Evolutionary conservation across 2,888 invertebrate species (phyloP).

Genomic region (Leucoma salicis): DNA sequence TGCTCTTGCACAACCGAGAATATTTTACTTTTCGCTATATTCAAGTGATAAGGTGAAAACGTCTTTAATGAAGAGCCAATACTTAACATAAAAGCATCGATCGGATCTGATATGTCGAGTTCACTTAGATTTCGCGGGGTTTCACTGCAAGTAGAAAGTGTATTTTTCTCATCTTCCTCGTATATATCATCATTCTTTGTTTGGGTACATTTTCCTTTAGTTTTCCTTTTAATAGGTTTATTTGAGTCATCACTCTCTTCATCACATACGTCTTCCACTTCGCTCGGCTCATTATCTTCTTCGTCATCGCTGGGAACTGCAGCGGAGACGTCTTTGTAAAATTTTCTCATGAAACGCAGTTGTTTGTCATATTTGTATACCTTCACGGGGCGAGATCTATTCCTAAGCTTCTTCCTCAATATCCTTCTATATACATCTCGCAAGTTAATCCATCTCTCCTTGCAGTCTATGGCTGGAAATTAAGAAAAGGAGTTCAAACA

Average conservation of each 20-base stretch:
- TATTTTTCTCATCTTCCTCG: constrained; percentile 26
- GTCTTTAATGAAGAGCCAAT: constrained; percentile 68
- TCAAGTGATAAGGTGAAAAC: constrained; percentile 70
- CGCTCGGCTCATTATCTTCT: constrained; percentile 20
- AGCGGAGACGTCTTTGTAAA: constrained; percentile 54
- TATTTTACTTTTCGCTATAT: constrained; percentile 73
- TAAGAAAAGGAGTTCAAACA: too few species aligned
- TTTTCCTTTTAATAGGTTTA: constrained; percentile 29
- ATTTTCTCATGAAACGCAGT: constrained; percentile 60
- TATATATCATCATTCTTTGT: constrained; percentile 10
- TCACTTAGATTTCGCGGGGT: constrained; percentile 32
- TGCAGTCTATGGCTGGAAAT: constrained; percentile 66
- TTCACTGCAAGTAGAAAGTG: constrained; percentile 40
- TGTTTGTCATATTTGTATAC: constrained; percentile 66
- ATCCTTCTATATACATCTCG: constrained; percentile 69
- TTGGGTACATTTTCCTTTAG: constrained; percentile 23
- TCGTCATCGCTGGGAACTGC: constrained; percentile 29
- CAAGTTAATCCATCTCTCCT: constrained; percentile 73
- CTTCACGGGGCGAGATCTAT: constrained; percentile 36
- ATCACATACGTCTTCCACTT: background rate
- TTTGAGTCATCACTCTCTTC: constrained; percentile 42
- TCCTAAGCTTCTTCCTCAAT: constrained; percentile 45
- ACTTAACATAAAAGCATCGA: constrained; percentile 67
- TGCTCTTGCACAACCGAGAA: constrained; percentile 73
- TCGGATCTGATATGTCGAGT: constrained; percentile 59